These are phyloP conservation scores for Drosophila athabasca DNA, from an alignment of 1,140 invertebrate species.

Conservation along the genomic window DNA sequence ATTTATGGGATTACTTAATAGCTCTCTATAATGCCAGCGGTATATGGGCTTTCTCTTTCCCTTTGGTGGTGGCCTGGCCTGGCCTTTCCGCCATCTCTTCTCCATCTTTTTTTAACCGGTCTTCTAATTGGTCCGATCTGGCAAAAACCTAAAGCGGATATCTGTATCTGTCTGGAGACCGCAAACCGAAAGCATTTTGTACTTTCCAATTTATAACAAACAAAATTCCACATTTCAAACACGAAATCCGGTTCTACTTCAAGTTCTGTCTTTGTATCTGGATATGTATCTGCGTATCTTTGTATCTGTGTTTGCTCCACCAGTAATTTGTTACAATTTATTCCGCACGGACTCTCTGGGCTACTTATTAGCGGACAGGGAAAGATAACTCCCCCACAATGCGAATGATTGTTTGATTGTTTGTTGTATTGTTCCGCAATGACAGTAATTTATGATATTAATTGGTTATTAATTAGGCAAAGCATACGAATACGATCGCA, in stretches of 20 bases:
- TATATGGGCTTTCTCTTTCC: conserved; percentile 56
- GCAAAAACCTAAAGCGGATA: conserved; percentile 48
- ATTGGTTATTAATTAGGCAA: conserved; percentile 66
- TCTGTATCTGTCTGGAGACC: conserved; percentile 2
- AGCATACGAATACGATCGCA: conserved; percentile 32
- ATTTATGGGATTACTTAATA: conserved; percentile 40
- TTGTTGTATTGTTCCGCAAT: conserved; percentile 18
- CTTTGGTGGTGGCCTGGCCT: background rate
- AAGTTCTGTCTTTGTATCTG: conserved; percentile 4
- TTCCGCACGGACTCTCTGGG: conserved; percentile 10
- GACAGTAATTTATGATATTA: conserved; percentile 70
- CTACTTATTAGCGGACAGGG: conserved; percentile 3
- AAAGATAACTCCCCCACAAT: conserved; percentile 22
- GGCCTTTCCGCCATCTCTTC: conserved; percentile 11
- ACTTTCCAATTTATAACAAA: conserved; percentile 73
- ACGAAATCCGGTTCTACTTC: conserved; percentile 59
- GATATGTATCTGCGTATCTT: no score
- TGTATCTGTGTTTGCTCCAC: background rate
- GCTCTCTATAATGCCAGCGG: background rate
- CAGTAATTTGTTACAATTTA: conserved; percentile 68
- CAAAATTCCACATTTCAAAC: conserved; percentile 54
- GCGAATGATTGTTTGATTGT: conserved; percentile 19
- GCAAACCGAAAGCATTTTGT: conserved; percentile 65
- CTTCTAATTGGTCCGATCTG: conserved; percentile 47
- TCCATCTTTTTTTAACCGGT: conserved; percentile 48